These are phyloP conservation scores for Drepana falcataria DNA, from an alignment of 2,888 invertebrate species.

Conservation along the genomic window DNA sequence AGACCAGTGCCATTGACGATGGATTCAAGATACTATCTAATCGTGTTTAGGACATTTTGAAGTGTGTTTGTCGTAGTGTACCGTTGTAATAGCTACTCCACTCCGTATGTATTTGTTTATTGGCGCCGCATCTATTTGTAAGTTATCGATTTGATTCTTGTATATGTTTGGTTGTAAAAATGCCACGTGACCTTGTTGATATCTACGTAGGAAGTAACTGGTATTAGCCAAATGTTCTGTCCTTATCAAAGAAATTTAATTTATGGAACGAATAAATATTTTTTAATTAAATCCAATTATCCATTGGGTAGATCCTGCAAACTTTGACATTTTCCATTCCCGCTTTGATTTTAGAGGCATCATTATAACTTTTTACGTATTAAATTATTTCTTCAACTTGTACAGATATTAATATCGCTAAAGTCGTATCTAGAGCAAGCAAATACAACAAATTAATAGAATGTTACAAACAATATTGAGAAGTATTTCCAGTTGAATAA, in stretches of 20 bases:
- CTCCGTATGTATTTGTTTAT: conserved; percentile 1
- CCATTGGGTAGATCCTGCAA: conserved; percentile 21
- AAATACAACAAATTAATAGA: conserved; percentile 11
- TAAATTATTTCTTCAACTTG: conserved; percentile 26
- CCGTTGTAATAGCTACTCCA: not conserved
- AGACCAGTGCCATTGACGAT: conserved; percentile 29
- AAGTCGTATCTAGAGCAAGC: conserved; percentile 16
- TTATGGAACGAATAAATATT: conserved; percentile 10
- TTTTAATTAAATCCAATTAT: conserved; percentile 19
- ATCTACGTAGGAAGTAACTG: not conserved
- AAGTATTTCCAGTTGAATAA: not conserved
- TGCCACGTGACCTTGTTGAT: conserved; percentile 7
- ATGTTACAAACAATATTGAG: not conserved
- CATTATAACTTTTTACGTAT: conserved; percentile 31
- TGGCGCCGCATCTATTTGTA: conserved; percentile 1
- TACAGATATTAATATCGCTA: conserved; percentile 19
- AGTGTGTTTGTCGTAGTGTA: conserved; percentile 2
- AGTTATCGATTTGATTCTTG: conserved; percentile 1
- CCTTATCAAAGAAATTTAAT: not conserved
- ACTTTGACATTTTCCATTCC: conserved; percentile 16
- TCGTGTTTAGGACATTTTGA: conserved; percentile 3
- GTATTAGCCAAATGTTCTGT: not conserved
- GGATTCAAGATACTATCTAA: conserved; percentile 26
- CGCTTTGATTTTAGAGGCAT: conserved; percentile 19
- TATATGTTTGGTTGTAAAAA: not conserved